phyloP scores from a whole-genome alignment of 2,888 invertebrate species.

The Chaitophorus viminalis region DNA sequence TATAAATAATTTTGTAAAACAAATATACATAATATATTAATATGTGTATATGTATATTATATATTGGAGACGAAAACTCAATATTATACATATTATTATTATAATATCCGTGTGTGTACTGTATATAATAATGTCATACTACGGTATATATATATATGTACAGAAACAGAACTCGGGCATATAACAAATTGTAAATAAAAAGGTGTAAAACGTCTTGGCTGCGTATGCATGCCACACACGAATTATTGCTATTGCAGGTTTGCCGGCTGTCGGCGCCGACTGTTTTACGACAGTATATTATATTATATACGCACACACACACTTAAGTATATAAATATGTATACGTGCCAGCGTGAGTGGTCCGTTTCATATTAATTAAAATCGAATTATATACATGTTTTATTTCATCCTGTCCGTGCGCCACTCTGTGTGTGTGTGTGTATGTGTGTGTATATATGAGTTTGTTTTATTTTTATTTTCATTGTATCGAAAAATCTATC shows the following conservation, averaged over 20 bases:
- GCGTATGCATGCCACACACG: conserved; percentile 31
- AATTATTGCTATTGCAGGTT: conserved; percentile 18
- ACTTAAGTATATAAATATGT: not conserved
- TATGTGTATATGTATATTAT: no score
- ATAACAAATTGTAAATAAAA: conserved; percentile 24
- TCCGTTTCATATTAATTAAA: conserved; percentile 37
- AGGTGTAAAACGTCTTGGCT: conserved; percentile 15
- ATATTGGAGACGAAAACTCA: not conserved
- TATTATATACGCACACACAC: not conserved
- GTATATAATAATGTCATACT: not conserved
- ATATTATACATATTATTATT: not conserved
- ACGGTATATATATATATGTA: no score
- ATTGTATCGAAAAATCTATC: not conserved
- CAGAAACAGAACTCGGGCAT: no score
- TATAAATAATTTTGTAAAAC: not conserved
- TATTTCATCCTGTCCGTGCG: not conserved
- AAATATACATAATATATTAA: not conserved
- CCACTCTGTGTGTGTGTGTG: not conserved
- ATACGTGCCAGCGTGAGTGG: not conserved
- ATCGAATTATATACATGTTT: conserved; percentile 31
- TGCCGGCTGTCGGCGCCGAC: conserved; percentile 8
- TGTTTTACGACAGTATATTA: conserved; percentile 33
- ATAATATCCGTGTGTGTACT: not conserved
- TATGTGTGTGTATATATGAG: not conserved
- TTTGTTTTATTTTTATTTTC: no score